A percentile compares a stretch with the other conserved stretches of the same genome.
Evolutionary conservation across 1,140 invertebrate species (phyloP).

Genomic region (Caerostris extrusa): DNA sequence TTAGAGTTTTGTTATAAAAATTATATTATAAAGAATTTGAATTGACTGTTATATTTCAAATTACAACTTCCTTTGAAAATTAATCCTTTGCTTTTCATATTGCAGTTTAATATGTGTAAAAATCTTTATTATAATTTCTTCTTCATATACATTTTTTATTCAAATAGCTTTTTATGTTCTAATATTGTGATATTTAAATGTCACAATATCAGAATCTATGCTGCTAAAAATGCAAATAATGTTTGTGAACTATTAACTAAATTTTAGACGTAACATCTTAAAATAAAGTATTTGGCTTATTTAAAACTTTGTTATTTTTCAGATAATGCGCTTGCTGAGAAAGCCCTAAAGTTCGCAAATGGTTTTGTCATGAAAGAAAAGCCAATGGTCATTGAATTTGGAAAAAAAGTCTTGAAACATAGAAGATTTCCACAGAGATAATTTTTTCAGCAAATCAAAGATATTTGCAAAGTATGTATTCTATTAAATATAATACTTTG

Average conservation of each 20-base stretch:
- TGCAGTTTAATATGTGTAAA: not conserved
- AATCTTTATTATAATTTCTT: not conserved
- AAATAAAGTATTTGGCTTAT: not conserved
- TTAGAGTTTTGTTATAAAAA: not conserved
- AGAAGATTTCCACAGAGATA: not conserved
- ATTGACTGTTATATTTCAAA: not conserved
- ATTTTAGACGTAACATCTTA: not conserved
- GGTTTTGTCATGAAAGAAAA: slow-evolving; percentile 48
- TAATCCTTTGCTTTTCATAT: not conserved
- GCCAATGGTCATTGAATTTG: slow-evolving; percentile 72
- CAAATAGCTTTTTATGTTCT: not conserved
- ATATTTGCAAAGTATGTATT: too few species aligned
- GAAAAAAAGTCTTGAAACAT: slow-evolving; percentile 31
- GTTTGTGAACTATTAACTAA: not conserved
- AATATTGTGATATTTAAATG: not conserved
- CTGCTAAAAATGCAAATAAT: not conserved
- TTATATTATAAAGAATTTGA: not conserved
- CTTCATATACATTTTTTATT: not conserved
- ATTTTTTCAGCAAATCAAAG: too few species aligned
- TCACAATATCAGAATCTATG: not conserved
- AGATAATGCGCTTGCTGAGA: slow-evolving; percentile 77
- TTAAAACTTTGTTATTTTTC: slow-evolving; percentile 70
- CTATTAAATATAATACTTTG: too few species aligned
- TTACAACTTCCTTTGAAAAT: not conserved
- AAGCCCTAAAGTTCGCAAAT: slow-evolving; percentile 61